phyloP scores from a whole-genome alignment of 2,888 invertebrate genomes.

The Tethea ocularis region DNA sequence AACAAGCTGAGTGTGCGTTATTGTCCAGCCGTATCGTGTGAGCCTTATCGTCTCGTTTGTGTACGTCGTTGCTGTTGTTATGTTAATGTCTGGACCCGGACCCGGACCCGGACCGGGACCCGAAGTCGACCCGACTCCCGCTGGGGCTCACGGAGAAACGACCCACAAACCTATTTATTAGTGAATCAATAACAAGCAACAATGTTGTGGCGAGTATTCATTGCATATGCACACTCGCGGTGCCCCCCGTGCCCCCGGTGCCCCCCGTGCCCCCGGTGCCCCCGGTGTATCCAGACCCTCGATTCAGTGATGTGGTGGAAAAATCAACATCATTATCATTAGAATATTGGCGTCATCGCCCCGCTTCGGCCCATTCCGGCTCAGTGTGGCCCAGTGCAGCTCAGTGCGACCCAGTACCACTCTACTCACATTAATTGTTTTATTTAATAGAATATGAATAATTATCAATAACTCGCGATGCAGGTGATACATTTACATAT shows the following conservation, averaged over 20 bases:
- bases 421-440: background rate
- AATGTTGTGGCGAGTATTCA: background rate
- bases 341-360: background rate
- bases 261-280: background rate
- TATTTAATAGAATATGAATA: background rate
- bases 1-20: too few relatives aligned
- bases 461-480: background rate
- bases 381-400: background rate
- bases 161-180: slow-evolving; percentile 25
- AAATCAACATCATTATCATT: too few relatives aligned
- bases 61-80: too few relatives aligned
- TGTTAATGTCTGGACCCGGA: too few relatives aligned
- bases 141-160: background rate
- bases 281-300: too few relatives aligned
- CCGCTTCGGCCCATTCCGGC: background rate
- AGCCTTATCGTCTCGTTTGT: too few relatives aligned
- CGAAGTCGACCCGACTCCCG: background rate
- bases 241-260: background rate
- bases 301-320: too few relatives aligned
- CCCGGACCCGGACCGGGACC: too few relatives aligned
- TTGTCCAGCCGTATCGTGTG: too few relatives aligned
- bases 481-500: slow-evolving; percentile 1
- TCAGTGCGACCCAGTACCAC: background rate
- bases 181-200: slow-evolving; percentile 18
- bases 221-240: background rate